Base-by-base conservation (phyloP, 2,797 vertebrate species). In the Hyperoplus immaculatus region DNA sequence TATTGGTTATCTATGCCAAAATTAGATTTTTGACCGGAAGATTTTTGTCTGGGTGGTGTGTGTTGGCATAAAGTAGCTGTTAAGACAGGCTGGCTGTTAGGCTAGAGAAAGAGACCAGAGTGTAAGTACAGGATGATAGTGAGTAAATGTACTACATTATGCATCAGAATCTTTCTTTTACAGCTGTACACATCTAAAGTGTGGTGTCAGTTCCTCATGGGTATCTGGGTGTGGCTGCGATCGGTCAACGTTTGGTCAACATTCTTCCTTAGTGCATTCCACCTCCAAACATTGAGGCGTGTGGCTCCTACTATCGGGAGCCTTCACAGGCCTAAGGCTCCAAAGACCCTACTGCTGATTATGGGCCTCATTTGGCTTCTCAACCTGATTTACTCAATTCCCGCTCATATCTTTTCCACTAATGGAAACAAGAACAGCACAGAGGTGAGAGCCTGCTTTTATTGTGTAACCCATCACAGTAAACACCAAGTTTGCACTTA, bases 171-270 rank as follows among this genome's bases (percentile, higher is more conserved):
- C n/a, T 66, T 38, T 72, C 16, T 66, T 54, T 62, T n/a, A 43
- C 75, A 92, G 90, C 77, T 96, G n/a, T 94, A 87, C 77, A 89
- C 88, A 3, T 93, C 91, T 59, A 93, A 75, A 64, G 72, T 74
- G 18, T 95, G 91, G 90, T 96, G 96, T 75, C 94, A 89, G 62
- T 21, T 95, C 14, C 90, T 96, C 77, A 96, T 96, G 95, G 95
- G 93, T 3, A 12, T 95, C 42, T 96, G 95, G 95, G 95, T 96
- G 82, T 95, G 96, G 94, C 75, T 96, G 56, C 95, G 95, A 39
- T 93, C 95, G 0, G 95, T 94, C 46, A 96, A 95, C 2, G 95
- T 95, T 46, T 97, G 96, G 96, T 95, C 95, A 0, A 96, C 95
- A 0, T 90, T 96, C 49, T 95, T 93, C 72, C 94, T 96, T 75